Percentiles rank a stretch among this genome's conserved stretches.
These are phyloP conservation scores for Rhamphomyia laevipes DNA, from an alignment of 2,888 invertebrate genomes.

Conservation along the genomic window DNA sequence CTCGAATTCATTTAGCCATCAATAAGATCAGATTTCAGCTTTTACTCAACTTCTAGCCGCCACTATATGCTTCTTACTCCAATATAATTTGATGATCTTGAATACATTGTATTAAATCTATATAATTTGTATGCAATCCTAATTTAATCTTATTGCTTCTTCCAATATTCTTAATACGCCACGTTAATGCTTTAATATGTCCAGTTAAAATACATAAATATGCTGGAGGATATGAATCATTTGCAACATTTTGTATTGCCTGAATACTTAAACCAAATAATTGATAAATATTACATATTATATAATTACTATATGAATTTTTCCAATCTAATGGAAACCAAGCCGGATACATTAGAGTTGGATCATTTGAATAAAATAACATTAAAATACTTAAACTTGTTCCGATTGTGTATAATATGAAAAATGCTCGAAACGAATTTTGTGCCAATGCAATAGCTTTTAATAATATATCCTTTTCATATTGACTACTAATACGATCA, in stretches of 20 bases:
- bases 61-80: slow-evolving; percentile 15
- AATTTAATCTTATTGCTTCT: background rate
- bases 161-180: slow-evolving; percentile 25
- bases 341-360: slow-evolving; percentile 27
- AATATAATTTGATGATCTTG: slow-evolving; percentile 25
- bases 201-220: slow-evolving; percentile 22
- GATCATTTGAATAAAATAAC: slow-evolving; percentile 17
- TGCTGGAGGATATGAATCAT: slow-evolving; percentile 31
- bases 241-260: slow-evolving; percentile 28
- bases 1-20: too few species aligned
- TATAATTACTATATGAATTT: slow-evolving; percentile 17
- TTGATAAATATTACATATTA: slow-evolving; percentile 22
- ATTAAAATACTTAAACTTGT: slow-evolving; percentile 22
- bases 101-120: slow-evolving; percentile 22
- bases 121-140: slow-evolving; percentile 10
- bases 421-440: slow-evolving; percentile 22
- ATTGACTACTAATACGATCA: slow-evolving; percentile 10
- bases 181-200: slow-evolving; percentile 25
- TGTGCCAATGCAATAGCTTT: slow-evolving; percentile 18
- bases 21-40: too few species aligned
- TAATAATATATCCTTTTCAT: slow-evolving; percentile 19
- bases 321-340: slow-evolving; percentile 29
- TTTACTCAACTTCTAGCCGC: too few species aligned
- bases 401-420: slow-evolving; percentile 22
- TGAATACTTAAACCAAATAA: slow-evolving; percentile 25